Evolutionary conservation across 2,888 invertebrate genomes (phyloP), one percentile per base, ranked within the genome.

Genomic region (Napeogenes sylphis): DNA sequence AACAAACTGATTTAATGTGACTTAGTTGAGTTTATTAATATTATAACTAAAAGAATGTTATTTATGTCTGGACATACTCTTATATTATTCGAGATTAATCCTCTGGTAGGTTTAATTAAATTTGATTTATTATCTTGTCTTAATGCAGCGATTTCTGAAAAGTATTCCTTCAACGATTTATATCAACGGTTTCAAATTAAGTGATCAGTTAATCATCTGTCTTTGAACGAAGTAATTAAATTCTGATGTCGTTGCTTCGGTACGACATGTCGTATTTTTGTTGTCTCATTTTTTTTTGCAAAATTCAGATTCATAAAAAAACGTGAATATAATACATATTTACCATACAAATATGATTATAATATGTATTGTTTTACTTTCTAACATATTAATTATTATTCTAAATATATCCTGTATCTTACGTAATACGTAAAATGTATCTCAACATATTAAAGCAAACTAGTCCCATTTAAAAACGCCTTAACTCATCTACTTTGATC

Each of bases 171-270:
- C 53, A 59, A 77, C 79, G 79, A 73, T 74, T 83, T 84, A 81
- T 83, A 84, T 85, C 84, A 85, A 82, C 83, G 81, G 51, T 79
- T 80, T 81, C 78, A 81, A 79, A 83, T 83, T 83, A 83, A 83
- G 74, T 73, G 76, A 76, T 75, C 74, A 78, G 78, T 85, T 85
- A 85, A 84, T 87, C 81, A 83, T 76, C 72, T 73, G 77, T 76
- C 76, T 76, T 78, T 73, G 78, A 81, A 77, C 78, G 74, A 74
- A 77, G 83, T 84, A 85, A 87, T 87, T 87, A 86, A 87, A 84
- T 79, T 72, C 73, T 63, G 63, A 59, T 63, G 75, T 75, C 70
- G 64, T 68, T 66, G 66, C 65, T 66, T 65, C 64, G 64, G 72
- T 71, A 70, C 75, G 64, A 57, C 45, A 66, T 38, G 65, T 8